phyloP scores from a whole-genome alignment of 2,888 invertebrate genomes.

The Scaptomyza flava region DNA sequence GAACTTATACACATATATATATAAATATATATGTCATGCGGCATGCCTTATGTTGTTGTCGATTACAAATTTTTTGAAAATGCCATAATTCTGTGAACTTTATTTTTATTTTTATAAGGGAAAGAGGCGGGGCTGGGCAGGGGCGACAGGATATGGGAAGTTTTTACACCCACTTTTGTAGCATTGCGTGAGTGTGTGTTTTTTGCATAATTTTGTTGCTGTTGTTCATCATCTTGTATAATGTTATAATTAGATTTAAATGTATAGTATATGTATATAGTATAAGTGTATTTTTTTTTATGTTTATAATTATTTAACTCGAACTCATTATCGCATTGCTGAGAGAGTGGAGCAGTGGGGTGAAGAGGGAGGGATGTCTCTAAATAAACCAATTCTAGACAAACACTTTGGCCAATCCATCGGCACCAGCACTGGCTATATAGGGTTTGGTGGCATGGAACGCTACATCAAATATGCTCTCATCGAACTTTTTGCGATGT shows the following conservation, averaged over 20 bases:
- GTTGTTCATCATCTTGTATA: slow-evolving; percentile 54
- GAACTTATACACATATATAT: slow-evolving; percentile 9
- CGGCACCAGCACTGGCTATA: slow-evolving; percentile 99
- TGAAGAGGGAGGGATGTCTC: background rate
- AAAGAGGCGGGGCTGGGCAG: background rate
- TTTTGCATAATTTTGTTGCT: slow-evolving; percentile 51
- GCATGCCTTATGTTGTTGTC: slow-evolving; percentile 34
- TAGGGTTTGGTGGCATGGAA: slow-evolving; percentile 99
- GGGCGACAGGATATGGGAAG: background rate
- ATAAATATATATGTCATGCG: slow-evolving; percentile 16
- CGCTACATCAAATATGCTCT: slow-evolving; percentile 99
- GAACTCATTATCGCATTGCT: slow-evolving; percentile 69
- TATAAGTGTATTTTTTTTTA: slow-evolving; percentile 52
- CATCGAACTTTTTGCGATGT: slow-evolving; percentile 99
- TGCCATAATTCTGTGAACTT: slow-evolving; percentile 53
- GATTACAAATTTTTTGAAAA: slow-evolving; percentile 56
- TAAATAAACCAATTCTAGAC: slow-evolving; percentile 86
- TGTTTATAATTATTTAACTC: slow-evolving; percentile 75
- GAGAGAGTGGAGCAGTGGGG: slow-evolving; percentile 18
- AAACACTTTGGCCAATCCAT: slow-evolving; percentile 99
- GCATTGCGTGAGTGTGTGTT: slow-evolving; percentile 27
- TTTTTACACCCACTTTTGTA: slow-evolving; percentile 25
- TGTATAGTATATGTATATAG: slow-evolving; percentile 60
- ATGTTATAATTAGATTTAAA: slow-evolving; percentile 66
- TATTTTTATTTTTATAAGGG: background rate